These are phyloP conservation scores for Podarcis raffonei DNA, from an alignment of 2,113 vertebrate species.

Conservation along the genomic window DNA sequence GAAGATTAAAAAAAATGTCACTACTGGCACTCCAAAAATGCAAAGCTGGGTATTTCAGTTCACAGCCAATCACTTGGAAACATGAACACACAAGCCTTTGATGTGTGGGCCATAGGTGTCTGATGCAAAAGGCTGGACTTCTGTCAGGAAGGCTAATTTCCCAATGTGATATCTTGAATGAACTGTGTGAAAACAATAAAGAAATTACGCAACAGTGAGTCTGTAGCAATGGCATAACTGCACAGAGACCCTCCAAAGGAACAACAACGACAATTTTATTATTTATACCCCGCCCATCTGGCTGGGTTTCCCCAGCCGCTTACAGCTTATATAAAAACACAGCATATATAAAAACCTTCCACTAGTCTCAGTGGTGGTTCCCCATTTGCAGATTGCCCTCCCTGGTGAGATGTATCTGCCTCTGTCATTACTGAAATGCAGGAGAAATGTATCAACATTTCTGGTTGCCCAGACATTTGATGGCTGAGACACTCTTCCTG, in stretches of 20 bases:
- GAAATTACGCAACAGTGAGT: background rate
- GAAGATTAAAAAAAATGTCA: background rate
- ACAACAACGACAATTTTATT: too few relatives aligned
- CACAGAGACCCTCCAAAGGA: background rate
- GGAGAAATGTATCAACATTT: too few relatives aligned
- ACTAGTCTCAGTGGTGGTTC: too few relatives aligned
- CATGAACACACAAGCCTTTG: background rate
- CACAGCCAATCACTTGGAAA: conserved; percentile 6
- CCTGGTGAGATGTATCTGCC: too few relatives aligned
- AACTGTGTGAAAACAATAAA: background rate
- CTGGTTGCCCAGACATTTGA: too few relatives aligned
- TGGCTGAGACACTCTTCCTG: too few relatives aligned
- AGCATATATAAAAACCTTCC: too few relatives aligned
- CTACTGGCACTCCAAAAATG: background rate
- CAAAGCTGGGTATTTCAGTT: background rate
- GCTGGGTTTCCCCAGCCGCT: too few relatives aligned
- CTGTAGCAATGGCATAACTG: background rate
- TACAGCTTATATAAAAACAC: too few relatives aligned
- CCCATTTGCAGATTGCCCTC: too few relatives aligned
- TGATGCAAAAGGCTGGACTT: background rate
- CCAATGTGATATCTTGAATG: background rate
- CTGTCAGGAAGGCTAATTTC: background rate
- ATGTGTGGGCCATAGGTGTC: background rate
- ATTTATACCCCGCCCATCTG: too few relatives aligned
- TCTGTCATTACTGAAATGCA: too few relatives aligned